Percentiles rank a stretch among this genome's conserved stretches.
Conservation (phyloP, 2,888 invertebrate genomes). For the Nowickia ferox region DNA sequence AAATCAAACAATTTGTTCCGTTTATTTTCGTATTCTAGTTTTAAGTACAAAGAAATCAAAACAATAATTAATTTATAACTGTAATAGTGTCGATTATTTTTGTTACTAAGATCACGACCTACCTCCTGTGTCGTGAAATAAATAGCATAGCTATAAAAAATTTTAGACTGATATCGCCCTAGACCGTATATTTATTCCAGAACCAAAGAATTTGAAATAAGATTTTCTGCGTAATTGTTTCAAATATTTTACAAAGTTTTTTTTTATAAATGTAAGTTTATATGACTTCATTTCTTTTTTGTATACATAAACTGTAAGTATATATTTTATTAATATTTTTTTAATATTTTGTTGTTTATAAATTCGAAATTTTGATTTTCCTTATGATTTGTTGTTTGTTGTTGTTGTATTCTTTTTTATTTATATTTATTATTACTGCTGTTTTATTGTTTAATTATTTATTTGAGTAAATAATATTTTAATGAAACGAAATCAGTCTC, state of each 20-base stretch:
- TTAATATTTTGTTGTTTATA: slow-evolving; percentile 71
- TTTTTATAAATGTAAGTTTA: slow-evolving; percentile 39
- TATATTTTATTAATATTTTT: slow-evolving; percentile 20
- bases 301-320: slow-evolving; percentile 27
- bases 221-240: slow-evolving; percentile 8
- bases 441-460: slow-evolving; percentile 58
- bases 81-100: no score
- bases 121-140: no score
- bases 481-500: slow-evolving; percentile 83
- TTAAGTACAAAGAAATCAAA: no score
- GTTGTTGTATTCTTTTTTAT: slow-evolving; percentile 12
- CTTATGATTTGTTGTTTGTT: slow-evolving; percentile 68
- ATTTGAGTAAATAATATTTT: slow-evolving; percentile 66
- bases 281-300: slow-evolving; percentile 42
- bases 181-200: neutral
- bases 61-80: no score
- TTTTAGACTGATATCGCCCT: no score
- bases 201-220: neutral
- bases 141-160: no score
- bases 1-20: no score
- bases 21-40: no score
- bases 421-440: slow-evolving; percentile 52
- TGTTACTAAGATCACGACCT: no score
- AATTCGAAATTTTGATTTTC: slow-evolving; percentile 81
- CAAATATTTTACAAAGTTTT: slow-evolving; percentile 11